Conservation (phyloP, 2,888 invertebrate species). For the Noctua fimbriata region DNA sequence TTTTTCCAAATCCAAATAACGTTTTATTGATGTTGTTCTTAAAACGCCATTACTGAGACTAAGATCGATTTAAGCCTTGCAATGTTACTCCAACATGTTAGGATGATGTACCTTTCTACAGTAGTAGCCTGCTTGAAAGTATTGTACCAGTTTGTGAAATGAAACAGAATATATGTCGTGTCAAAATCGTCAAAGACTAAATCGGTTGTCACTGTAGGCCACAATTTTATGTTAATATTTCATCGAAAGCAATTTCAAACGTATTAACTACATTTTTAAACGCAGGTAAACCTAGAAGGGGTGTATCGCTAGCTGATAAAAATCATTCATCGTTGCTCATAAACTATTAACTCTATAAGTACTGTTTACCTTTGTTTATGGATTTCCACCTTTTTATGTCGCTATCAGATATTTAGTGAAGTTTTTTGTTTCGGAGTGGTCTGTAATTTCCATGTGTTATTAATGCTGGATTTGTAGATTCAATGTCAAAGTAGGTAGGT, state of each 20-base stretch:
- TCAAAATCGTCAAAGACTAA: background rate
- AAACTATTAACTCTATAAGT: constrained; percentile 53
- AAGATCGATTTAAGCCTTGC: background rate
- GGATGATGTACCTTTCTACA: background rate
- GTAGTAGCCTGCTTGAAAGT: background rate
- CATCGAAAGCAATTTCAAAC: constrained; percentile 18
- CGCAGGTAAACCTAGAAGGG: constrained; percentile 1
- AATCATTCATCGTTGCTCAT: constrained; percentile 52
- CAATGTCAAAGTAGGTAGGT: background rate
- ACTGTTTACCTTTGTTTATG: constrained; percentile 42
- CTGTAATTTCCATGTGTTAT: constrained; percentile 24
- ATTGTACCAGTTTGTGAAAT: no score
- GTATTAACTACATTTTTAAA: constrained; percentile 16
- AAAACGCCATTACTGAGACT: background rate
- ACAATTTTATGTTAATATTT: background rate
- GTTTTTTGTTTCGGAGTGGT: constrained; percentile 14
- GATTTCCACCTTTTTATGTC: constrained; percentile 39
- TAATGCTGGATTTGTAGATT: background rate
- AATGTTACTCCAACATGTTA: background rate
- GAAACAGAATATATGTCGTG: no score
- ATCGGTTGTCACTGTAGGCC: background rate
- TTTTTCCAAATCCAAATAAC: background rate
- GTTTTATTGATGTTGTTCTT: background rate
- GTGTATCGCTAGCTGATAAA: constrained; percentile 36
- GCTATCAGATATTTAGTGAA: constrained; percentile 37